These are phyloP conservation scores for Falcaria lacertinaria DNA, from an alignment of 2,888 invertebrate species.

Conservation along the genomic window DNA sequence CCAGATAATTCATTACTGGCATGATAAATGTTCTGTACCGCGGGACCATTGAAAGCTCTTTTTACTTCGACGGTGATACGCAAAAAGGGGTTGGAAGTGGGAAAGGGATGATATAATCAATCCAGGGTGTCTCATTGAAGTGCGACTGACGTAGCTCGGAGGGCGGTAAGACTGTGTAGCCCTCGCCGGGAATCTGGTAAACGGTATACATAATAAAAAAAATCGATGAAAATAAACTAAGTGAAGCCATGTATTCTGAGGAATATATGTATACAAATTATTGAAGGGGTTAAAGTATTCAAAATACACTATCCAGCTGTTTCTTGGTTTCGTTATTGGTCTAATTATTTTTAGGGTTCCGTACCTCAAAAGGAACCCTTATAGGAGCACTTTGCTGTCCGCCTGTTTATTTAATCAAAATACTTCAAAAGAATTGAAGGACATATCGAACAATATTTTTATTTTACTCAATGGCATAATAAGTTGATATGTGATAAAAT, in stretches of 20 bases:
- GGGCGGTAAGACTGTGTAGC: neutral
- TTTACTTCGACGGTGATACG: slow-evolving; percentile 75
- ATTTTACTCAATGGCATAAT: slow-evolving; percentile 10
- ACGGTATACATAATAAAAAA: too few species aligned
- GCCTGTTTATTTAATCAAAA: too few species aligned
- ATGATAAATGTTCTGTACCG: slow-evolving; percentile 73
- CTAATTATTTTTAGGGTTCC: too few species aligned
- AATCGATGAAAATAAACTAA: too few species aligned
- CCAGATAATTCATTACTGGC: slow-evolving; percentile 74
- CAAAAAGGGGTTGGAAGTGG: slow-evolving; percentile 62
- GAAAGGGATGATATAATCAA: slow-evolving; percentile 73
- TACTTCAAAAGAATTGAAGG: too few species aligned
- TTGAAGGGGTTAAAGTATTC: too few species aligned
- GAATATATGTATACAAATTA: too few species aligned
- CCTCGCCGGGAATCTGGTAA: neutral
- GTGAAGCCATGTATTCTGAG: too few species aligned
- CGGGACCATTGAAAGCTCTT: slow-evolving; percentile 68
- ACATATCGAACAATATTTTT: slow-evolving; percentile 6
- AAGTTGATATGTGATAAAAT: slow-evolving; percentile 18
- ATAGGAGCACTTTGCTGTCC: too few species aligned
- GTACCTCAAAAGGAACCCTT: too few species aligned
- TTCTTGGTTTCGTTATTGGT: too few species aligned
- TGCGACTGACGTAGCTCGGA: slow-evolving; percentile 33
- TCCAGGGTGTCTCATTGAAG: slow-evolving; percentile 62
- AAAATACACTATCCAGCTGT: too few species aligned